Base-by-base conservation (phyloP, 1,140 invertebrate genomes). In the Drosophila watanabei region DNA sequence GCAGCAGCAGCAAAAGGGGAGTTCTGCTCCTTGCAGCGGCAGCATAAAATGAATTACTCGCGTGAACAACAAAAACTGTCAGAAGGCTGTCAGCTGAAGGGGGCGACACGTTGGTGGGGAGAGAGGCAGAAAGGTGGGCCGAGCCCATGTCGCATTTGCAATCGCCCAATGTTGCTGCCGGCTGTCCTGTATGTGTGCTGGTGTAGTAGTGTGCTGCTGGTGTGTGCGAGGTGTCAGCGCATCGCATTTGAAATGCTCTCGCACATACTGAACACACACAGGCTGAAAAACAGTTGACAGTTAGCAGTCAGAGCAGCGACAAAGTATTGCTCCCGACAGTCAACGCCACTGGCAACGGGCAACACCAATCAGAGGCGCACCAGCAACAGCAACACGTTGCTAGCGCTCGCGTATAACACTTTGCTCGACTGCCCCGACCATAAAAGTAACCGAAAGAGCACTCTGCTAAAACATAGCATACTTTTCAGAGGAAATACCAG, bases 11-110 rank as follows among this genome's bases (percentile, higher is more conserved):
- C 68, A 71, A 37, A 58, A 60, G 59, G 75, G 75, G 56, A 78
- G 75, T 69, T 70, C 54, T 78, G 75, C 65, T 56, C 57, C 75
- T 79, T 65, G 63, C 73, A 75, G 82, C 81, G 80, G 79, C 71
- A 86, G 49, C 78, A 84, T 72, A 85, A 92, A 92, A 92, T 92
- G 91, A 92, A 92, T 92, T 92, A 92, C 87, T 92, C 86, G 91
- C 91, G 80, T 92, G 91, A 92, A 91, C 88, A 92, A 91, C 91
- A 92, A 92, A 89, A 92, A 89, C 91, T 91, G 91, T 92, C 91
- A 92, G 80, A 89, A 80, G 58, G 79, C 91, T 92, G 91, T 92
- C 91, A 92, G 91, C 83, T 88, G 64, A 52, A 52, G 77, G 46
- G 70, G 75, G 75, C 82, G 66, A 65, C 52, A 64, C 59, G 71